A percentile compares a stretch with the other conserved stretches of the same genome.
These are phyloP conservation scores for Dryobotodes eremita DNA, from an alignment of 2,888 invertebrate species.

Conservation along the genomic window DNA sequence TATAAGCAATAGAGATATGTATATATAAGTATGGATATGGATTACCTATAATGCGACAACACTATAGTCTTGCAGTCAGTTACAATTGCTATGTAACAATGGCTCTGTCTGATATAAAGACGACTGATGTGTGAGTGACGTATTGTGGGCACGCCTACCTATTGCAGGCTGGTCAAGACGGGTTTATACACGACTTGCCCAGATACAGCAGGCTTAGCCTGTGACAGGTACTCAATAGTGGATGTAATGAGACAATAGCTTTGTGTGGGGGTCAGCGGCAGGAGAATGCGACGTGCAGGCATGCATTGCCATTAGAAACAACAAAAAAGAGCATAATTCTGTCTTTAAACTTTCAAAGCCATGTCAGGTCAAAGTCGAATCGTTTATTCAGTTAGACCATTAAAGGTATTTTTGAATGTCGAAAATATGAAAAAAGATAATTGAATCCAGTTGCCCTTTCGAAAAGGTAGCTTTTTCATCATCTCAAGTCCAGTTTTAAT, in stretches of 20 bases:
- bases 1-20: too few species aligned
- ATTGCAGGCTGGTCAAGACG: neutral
- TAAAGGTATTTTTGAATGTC: too few species aligned
- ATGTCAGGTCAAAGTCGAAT: neutral
- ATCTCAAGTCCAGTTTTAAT: too few species aligned
- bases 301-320: too few species aligned
- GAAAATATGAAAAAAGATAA: too few species aligned
- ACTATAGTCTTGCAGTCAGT: neutral
- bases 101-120: neutral
- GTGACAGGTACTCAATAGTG: neutral
- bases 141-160: slow-evolving; percentile 1
- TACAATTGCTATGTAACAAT: slow-evolving; percentile 25
- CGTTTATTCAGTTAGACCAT: too few species aligned
- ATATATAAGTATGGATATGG: neutral
- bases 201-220: neutral
- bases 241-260: neutral
- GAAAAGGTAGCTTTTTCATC: too few species aligned
- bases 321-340: neutral
- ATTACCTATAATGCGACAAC: neutral
- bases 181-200: neutral
- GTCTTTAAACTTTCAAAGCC: neutral
- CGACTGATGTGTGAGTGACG: neutral
- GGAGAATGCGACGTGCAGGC: neutral
- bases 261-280: neutral
- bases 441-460: too few species aligned